Conservation (phyloP, 2,888 invertebrate genomes). For the Thysanoteuthis rhombus region DNA sequence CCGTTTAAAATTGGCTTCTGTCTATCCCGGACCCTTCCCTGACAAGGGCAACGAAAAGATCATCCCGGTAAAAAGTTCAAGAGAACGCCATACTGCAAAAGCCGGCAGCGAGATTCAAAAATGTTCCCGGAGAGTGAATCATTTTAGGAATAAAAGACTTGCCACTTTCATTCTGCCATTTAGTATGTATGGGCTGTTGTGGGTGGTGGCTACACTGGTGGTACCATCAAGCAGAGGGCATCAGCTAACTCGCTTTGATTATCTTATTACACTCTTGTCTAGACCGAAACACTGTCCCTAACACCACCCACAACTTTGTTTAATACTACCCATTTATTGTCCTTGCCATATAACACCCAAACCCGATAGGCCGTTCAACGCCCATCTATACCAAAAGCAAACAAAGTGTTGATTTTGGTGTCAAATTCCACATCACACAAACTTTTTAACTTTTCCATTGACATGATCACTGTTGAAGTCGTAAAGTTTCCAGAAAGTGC, state of each 20-base stretch:
- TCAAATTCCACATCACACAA: too few relatives aligned
- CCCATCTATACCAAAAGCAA: not conserved
- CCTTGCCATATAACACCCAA: not conserved
- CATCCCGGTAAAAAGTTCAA: not conserved
- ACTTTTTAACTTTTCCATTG: too few relatives aligned
- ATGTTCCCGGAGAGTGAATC: not conserved
- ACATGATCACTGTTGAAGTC: too few relatives aligned
- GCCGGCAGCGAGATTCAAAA: not conserved
- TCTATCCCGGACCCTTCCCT: not conserved
- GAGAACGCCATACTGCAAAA: not conserved
- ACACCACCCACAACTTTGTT: not conserved
- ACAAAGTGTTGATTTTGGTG: too few relatives aligned
- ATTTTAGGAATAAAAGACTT: not conserved
- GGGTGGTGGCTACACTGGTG: not conserved
- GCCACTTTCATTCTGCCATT: not conserved
- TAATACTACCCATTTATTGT: not conserved
- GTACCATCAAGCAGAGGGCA: not conserved
- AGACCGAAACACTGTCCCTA: not conserved
- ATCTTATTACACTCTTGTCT: not conserved
- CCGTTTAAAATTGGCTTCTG: not conserved
- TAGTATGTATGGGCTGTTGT: not conserved
- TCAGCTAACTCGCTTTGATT: not conserved
- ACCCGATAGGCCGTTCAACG: not conserved
- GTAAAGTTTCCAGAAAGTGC: too few relatives aligned
- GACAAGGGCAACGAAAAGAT: not conserved